Percentiles rank a stretch among this genome's conserved stretches.
Evolutionary conservation across 2,797 vertebrate species (phyloP).

Genomic region (Manis pentadactyla): DNA sequence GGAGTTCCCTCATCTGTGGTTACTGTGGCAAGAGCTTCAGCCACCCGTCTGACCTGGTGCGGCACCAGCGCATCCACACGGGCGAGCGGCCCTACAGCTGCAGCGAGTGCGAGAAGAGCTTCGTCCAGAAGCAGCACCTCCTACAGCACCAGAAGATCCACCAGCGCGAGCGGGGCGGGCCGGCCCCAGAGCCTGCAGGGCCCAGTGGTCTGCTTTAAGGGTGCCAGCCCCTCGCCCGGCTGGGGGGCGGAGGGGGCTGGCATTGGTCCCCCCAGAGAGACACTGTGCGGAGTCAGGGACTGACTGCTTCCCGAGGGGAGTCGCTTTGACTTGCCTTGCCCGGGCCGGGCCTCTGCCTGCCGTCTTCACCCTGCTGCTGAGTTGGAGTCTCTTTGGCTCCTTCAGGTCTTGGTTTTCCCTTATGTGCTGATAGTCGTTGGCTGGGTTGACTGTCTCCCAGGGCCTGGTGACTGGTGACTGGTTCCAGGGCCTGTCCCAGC

Average conservation of each 20-base stretch:
- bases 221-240: conserved; percentile 67
- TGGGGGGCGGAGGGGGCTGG: conserved; percentile 55
- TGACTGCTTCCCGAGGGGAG: not conserved
- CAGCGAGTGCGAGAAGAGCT: conserved; percentile 78
- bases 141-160: conserved; percentile 85
- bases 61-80: conserved; percentile 83
- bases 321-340: not conserved
- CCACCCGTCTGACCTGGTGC: conserved; percentile 77
- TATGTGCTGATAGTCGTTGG: not conserved
- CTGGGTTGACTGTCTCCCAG: not conserved
- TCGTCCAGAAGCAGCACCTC: conserved; percentile 85
- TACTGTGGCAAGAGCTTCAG: conserved; percentile 85
- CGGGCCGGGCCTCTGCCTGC: not conserved
- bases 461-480: not conserved
- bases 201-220: conserved; percentile 66
- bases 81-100: conserved; percentile 82
- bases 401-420: not conserved
- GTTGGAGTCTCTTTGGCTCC: not conserved
- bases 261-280: conserved; percentile 49
- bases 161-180: conserved; percentile 64
- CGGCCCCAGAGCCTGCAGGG: not conserved
- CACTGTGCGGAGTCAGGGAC: not conserved
- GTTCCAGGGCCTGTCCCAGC: not conserved
- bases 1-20: conserved; percentile 72
- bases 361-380: not conserved